Conservation (phyloP, 1,140 invertebrate species). For the Holcopasites calliopsidis region DNA sequence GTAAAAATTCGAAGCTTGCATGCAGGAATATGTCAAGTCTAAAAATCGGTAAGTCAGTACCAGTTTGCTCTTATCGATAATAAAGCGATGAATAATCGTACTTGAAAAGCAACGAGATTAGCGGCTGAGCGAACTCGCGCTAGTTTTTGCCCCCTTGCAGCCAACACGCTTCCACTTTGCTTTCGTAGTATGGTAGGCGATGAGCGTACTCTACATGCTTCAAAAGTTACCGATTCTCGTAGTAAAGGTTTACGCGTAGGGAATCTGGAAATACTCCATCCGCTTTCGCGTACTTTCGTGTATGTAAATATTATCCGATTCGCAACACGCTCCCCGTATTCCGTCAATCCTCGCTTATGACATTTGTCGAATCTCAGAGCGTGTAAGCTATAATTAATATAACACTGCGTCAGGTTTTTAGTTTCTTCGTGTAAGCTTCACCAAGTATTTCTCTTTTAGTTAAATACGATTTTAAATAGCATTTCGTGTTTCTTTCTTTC, state of each 20-base stretch:
- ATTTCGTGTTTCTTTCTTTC: neutral
- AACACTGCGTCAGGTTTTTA: neutral
- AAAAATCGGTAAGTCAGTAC: conserved; percentile 82
- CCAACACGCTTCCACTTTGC: conserved; percentile 45
- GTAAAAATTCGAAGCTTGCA: conserved; percentile 70
- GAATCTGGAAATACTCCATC: neutral
- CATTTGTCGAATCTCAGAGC: neutral
- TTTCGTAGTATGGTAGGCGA: conserved; percentile 43
- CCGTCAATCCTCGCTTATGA: conserved; percentile 2
- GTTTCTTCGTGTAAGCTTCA: neutral
- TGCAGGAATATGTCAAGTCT: conserved; percentile 83
- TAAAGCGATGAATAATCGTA: neutral
- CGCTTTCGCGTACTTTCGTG: neutral
- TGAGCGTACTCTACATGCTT: conserved; percentile 35
- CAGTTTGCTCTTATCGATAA: neutral
- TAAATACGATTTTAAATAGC: neutral
- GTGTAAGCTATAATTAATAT: conserved; percentile 7
- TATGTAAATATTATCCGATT: conserved; percentile 17
- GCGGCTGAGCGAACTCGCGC: conserved; percentile 34
- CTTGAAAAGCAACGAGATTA: neutral
- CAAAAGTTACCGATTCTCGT: conserved; percentile 24
- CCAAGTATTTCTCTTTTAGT: neutral
- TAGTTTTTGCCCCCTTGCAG: conserved; percentile 37
- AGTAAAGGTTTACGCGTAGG: neutral
- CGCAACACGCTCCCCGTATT: neutral